Evolutionary conservation across 2,888 invertebrate species (phyloP), one percentile per base, ranked within the genome.

Genomic region (Caenorhabditis becei): DNA sequence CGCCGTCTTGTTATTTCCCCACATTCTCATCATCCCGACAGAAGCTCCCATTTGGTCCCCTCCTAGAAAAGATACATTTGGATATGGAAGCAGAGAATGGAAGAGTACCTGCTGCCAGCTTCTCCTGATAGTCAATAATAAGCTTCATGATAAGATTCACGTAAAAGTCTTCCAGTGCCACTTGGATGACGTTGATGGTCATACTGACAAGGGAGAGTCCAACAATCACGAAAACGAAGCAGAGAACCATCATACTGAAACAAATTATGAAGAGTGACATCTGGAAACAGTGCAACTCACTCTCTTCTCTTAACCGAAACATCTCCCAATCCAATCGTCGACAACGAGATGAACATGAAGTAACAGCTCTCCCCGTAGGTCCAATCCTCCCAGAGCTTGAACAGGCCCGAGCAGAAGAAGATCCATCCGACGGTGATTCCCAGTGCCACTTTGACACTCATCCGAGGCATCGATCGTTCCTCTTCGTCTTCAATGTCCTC

Each of bases 331-430:
- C 90, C 90, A 54, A 93, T 92, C n/a, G 92, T 92, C 2, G 89
- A 88, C 26, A 89, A 51, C 8, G 91, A 90, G 74, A 92, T 91
- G 83, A 92, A 92, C 82, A 93, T 91, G 86, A 93, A 93, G 86
- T 93, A 92, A 81, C 92, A 90, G 7, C 92, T 91, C 61, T 92
- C 91, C 16, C 91, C 86, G 82, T 92, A 92, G 20, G 86, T 90
- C 92, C 92, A 93, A 26, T 94, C 94, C 92, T 97, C 97, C 96
- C 96, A 97, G 90, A 94, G 93, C 2, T 95, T 94, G 92, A 98
- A 98, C 62, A 98, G 93, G 91, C 95, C 93, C 1, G 97, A 97
- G 28, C 97, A 97, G 79, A 96, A 95, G 91, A 96, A 94, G 70
- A 96, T 94, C 92, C 95, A 95, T 91, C 95, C 94, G 86, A 96